A percentile compares a stretch with the other conserved stretches of the same genome.
Conservation (phyloP, 2,888 invertebrate genomes). For the Lochmaea crataegi region DNA sequence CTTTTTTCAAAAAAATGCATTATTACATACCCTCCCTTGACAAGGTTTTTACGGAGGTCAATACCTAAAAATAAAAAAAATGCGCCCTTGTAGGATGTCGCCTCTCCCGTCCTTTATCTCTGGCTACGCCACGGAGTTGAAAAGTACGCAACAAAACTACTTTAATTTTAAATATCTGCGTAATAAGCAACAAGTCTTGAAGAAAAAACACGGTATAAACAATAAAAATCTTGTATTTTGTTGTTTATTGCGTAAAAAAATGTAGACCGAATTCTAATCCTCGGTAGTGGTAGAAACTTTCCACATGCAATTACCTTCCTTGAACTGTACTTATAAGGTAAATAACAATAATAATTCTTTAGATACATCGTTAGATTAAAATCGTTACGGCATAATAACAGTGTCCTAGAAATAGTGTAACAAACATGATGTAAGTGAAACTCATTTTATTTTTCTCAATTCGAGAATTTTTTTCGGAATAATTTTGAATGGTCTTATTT, state of each 20-base stretch:
- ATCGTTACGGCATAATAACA: not conserved
- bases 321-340: conserved; percentile 26
- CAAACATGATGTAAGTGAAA: conserved; percentile 25
- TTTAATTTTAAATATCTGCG: too few relatives aligned
- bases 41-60: too few relatives aligned
- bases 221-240: not conserved
- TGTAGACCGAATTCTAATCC: not conserved
- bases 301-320: too few relatives aligned
- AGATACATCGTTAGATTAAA: not conserved
- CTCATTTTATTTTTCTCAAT: conserved; percentile 1
- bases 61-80: too few relatives aligned
- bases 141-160: too few relatives aligned
- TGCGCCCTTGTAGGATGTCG: too few relatives aligned
- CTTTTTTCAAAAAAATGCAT: not conserved
- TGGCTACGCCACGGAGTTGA: too few relatives aligned
- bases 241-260: not conserved
- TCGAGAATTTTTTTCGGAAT: too few relatives aligned
- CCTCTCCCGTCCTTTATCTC: too few relatives aligned
- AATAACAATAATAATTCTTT: conserved; percentile 20
- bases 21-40: not conserved
- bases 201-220: too few relatives aligned
- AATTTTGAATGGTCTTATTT: too few relatives aligned
- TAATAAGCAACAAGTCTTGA: too few relatives aligned
- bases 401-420: conserved; percentile 22
- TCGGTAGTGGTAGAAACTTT: not conserved